Percentiles rank a stretch among this genome's conserved stretches.
Conservation (phyloP, 2,113 vertebrate species). For the Tylochromis polylepis region DNA sequence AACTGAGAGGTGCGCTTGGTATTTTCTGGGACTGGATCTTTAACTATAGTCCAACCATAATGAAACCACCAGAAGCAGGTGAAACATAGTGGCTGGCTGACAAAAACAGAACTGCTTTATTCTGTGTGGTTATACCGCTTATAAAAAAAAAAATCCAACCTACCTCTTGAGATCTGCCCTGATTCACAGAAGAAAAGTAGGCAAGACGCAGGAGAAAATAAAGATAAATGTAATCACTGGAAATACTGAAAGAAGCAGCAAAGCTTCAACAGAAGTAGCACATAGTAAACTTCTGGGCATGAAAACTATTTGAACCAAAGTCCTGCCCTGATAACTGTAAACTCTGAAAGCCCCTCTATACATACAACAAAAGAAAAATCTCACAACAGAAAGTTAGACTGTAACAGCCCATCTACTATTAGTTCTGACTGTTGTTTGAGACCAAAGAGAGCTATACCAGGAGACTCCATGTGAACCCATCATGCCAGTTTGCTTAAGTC, state of each 20-base stretch:
- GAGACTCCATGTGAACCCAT: background rate
- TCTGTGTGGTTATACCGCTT: background rate
- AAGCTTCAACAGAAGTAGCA: background rate
- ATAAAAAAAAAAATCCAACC: background rate
- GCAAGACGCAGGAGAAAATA: background rate
- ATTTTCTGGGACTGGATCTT: background rate
- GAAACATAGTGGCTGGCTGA: background rate
- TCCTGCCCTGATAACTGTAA: background rate
- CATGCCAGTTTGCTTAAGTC: background rate
- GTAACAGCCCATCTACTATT: background rate
- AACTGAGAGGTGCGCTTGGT: no score
- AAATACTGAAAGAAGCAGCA: background rate
- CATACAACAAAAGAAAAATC: background rate
- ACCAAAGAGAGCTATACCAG: background rate
- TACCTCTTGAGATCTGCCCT: slow-evolving; percentile 52
- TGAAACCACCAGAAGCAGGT: background rate
- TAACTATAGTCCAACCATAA: background rate
- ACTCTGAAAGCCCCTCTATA: background rate
- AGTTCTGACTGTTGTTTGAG: background rate
- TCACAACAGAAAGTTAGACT: background rate
- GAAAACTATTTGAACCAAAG: background rate
- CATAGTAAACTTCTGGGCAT: background rate
- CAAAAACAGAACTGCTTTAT: background rate
- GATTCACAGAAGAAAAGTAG: slow-evolving; percentile 9
- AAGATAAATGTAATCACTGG: background rate